These are phyloP conservation scores for Saimiri boliviensis DNA, from an alignment of 2,113 vertebrate genomes.

Conservation along the genomic window DNA sequence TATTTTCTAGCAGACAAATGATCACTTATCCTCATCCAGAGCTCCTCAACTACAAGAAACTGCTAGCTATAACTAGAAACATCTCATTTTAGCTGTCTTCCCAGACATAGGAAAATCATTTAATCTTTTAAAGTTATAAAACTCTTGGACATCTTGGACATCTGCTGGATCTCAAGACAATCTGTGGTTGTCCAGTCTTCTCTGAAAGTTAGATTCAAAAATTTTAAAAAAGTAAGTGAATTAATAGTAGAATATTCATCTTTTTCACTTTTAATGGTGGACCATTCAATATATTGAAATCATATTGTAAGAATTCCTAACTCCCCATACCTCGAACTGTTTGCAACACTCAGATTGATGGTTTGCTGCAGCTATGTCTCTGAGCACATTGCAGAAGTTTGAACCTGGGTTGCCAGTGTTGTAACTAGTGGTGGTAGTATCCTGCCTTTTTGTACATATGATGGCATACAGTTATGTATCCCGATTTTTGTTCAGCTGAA, in stretches of 20 bases:
- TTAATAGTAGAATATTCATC: neutral
- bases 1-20: neutral
- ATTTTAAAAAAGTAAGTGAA: neutral
- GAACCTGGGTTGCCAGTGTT: too few species aligned
- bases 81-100: neutral
- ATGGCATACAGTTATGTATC: neutral
- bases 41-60: neutral
- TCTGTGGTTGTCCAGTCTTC: neutral
- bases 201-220: neutral
- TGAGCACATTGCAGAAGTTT: accelerated
- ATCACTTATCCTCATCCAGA: neutral
- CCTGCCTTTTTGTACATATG: neutral
- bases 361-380: neutral
- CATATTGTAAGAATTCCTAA: neutral
- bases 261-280: neutral
- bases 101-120: neutral
- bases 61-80: neutral
- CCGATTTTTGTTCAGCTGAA: neutral
- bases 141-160: neutral
- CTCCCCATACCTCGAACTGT: accelerated
- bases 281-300: neutral
- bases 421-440: accelerated
- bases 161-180: neutral
- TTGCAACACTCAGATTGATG: accelerated
- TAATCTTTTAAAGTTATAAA: neutral